These are phyloP conservation scores for Rapana venosa DNA, from an alignment of 2,888 invertebrate species.

Conservation along the genomic window DNA sequence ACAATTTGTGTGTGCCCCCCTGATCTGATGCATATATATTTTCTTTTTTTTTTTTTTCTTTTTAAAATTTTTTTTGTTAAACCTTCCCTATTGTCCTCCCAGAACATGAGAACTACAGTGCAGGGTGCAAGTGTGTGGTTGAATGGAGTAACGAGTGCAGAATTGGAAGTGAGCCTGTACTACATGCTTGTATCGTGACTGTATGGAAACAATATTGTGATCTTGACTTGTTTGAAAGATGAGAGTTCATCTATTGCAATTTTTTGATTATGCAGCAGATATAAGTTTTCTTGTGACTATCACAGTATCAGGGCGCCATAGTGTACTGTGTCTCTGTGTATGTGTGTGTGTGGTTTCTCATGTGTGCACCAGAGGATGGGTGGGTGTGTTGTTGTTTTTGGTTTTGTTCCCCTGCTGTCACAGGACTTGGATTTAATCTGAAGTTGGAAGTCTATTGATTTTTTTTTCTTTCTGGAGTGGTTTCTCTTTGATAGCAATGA, in stretches of 20 bases:
- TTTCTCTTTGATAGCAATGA: too few relatives aligned
- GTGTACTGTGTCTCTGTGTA: neutral
- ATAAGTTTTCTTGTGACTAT: neutral
- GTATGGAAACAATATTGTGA: slow-evolving; percentile 6
- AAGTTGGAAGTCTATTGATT: too few relatives aligned
- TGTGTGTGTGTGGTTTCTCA: neutral
- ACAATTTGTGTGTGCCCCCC: neutral
- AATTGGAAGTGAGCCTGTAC: neutral
- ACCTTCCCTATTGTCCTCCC: neutral
- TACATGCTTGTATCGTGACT: neutral
- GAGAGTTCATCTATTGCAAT: slow-evolving; percentile 25
- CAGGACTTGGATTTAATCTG: too few relatives aligned
- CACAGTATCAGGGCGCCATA: slow-evolving; percentile 22
- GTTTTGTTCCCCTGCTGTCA: too few relatives aligned
- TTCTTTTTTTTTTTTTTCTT: neutral
- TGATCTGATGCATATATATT: slow-evolving; percentile 18
- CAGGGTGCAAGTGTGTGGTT: neutral
- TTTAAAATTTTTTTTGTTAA: neutral
- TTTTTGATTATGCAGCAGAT: slow-evolving; percentile 24
- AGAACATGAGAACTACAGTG: neutral
- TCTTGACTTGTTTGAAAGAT: slow-evolving; percentile 13
- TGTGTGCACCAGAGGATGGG: too few relatives aligned
- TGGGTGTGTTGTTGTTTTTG: too few relatives aligned
- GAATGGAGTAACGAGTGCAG: neutral
- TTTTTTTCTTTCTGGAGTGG: too few relatives aligned